Conservation (phyloP, 2,113 vertebrate genomes). For the Sprattus sprattus region DNA sequence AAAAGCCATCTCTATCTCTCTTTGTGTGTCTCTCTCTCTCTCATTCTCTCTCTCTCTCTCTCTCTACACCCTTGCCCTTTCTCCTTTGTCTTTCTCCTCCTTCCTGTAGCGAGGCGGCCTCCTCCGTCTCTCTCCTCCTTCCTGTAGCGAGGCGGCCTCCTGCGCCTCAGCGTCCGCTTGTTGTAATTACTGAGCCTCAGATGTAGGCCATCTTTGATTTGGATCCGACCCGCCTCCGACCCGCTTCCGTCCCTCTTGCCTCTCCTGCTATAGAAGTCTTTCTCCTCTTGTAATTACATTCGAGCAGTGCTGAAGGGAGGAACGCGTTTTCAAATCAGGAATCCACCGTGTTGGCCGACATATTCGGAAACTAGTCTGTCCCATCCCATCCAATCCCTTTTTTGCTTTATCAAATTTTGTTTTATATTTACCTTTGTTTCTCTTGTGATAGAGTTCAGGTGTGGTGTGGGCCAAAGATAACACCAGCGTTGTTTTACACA, state of each 20-base stretch:
- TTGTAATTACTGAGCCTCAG: slow-evolving; percentile 16
- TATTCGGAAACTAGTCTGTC: not conserved
- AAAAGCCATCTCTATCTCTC: too few relatives aligned
- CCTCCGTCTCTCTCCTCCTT: not conserved
- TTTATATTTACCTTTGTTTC: not conserved
- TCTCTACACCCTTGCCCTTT: not conserved
- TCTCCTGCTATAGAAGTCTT: not conserved
- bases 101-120: too few relatives aligned
- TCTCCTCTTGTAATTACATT: not conserved
- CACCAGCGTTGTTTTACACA: not conserved
- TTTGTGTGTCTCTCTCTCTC: not conserved
- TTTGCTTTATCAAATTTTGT: not conserved
- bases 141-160: not conserved
- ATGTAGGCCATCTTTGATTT: not conserved
- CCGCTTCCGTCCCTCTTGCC: not conserved
- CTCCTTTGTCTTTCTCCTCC: not conserved
- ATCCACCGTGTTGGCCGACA: not conserved
- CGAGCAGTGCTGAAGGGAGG: not conserved
- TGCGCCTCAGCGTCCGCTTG: not conserved
- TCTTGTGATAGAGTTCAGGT: not conserved
- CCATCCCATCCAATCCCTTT: too few relatives aligned
- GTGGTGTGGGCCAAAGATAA: not conserved
- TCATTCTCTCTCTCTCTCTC: not conserved
- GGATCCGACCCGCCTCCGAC: not conserved
- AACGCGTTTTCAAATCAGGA: not conserved